Percentiles rank a stretch among this genome's conserved stretches.
Evolutionary conservation across 2,797 vertebrate species (phyloP).

Genomic region (Schizothorax lantsangensis): DNA sequence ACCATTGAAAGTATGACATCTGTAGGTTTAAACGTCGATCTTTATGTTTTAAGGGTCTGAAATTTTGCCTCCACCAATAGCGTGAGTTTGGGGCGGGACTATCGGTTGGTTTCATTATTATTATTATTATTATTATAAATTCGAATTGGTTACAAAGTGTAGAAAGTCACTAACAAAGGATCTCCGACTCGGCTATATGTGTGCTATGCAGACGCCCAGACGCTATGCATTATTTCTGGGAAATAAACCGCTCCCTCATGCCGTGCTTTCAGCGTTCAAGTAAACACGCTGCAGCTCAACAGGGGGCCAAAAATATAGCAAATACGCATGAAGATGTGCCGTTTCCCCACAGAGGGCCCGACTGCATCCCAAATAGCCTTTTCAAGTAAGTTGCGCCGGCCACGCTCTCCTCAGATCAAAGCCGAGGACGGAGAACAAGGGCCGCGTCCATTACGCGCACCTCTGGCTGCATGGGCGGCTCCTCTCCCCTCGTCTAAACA

Average conservation of each 20-base stretch:
- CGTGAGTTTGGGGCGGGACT: not conserved
- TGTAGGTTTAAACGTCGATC: not conserved
- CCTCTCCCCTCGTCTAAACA: constrained; percentile 82
- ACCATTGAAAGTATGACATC: not conserved
- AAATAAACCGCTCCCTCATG: constrained; percentile 61
- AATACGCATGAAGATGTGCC: constrained; percentile 12
- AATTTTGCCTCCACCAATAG: not conserved
- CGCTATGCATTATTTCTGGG: constrained; percentile 62
- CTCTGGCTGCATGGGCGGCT: constrained; percentile 80
- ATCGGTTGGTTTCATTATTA: not conserved
- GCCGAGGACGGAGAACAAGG: constrained; percentile 79
- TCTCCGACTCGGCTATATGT: not conserved
- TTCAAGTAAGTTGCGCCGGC: constrained; percentile 69
- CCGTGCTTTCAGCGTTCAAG: constrained; percentile 62
- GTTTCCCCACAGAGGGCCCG: constrained; percentile 60
- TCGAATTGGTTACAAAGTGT: not conserved
- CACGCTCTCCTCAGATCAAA: constrained; percentile 80
- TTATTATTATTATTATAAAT: not conserved
- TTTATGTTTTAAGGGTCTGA: not conserved
- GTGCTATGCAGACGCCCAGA: not conserved
- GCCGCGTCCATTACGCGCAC: constrained; percentile 83
- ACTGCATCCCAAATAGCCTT: constrained; percentile 55
- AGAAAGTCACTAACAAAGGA: not conserved
- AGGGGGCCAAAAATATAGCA: constrained; percentile 23
- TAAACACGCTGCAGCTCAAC: constrained; percentile 56